Evolutionary conservation across 2,888 invertebrate species (phyloP).

Genomic region (Muschampia plurimacula): DNA sequence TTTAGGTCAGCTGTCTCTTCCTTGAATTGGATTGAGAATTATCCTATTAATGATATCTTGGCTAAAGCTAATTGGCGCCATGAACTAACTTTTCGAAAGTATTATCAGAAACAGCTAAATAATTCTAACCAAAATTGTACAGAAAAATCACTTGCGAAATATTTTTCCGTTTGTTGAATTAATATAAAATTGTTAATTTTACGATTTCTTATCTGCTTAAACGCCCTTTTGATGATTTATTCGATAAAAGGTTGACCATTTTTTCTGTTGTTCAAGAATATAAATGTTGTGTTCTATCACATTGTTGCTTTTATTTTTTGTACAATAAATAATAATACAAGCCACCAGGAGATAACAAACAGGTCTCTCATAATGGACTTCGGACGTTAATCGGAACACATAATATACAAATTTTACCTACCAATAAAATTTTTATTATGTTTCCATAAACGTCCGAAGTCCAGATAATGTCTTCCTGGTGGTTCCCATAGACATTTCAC

Average conservation of each 20-base stretch:
- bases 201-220: too few species aligned
- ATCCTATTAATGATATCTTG: conserved; percentile 40
- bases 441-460: conserved; percentile 32
- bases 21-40: conserved; percentile 41
- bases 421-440: conserved; percentile 37
- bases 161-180: conserved; percentile 7
- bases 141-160: conserved; percentile 1
- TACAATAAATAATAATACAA: neutral
- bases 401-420: conserved; percentile 40
- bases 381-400: conserved; percentile 38
- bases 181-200: neutral
- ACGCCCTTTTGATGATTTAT: too few species aligned
- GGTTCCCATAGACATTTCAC: conserved; percentile 2
- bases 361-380: conserved; percentile 36
- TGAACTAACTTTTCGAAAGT: conserved; percentile 34
- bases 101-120: conserved; percentile 15
- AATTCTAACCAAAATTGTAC: neutral
- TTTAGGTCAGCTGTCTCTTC: conserved; percentile 41
- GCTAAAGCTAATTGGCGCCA: conserved; percentile 39
- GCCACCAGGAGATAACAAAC: conserved; percentile 43
- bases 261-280: too few species aligned
- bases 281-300: neutral
- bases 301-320: conserved; percentile 27
- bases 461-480: conserved; percentile 5
- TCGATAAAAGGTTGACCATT: too few species aligned